Conservation (phyloP, 2,797 vertebrate species). For the Merluccius polli region DNA sequence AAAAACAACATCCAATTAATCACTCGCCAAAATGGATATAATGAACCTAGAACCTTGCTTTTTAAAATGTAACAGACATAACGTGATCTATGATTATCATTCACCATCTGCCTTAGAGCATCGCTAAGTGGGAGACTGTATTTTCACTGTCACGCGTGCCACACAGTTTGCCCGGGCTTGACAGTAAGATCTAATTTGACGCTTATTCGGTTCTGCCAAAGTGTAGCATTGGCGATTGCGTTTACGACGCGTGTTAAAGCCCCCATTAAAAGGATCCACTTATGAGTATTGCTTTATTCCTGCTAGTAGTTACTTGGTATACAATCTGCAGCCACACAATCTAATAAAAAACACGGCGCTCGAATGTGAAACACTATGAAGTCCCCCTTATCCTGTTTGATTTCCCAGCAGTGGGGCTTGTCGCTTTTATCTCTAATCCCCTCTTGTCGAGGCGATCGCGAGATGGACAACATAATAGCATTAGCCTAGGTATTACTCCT, state of each 20-base stretch:
- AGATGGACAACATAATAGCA: conserved; percentile 58
- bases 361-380: neutral
- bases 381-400: neutral
- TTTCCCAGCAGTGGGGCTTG: conserved; percentile 52
- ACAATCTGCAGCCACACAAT: too few species aligned
- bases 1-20: conserved; percentile 60
- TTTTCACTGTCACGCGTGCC: conserved; percentile 59
- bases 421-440: conserved; percentile 65
- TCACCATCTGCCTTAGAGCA: conserved; percentile 53
- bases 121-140: conserved; percentile 54
- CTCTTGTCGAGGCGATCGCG: conserved; percentile 52
- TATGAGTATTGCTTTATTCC: conserved; percentile 43
- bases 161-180: conserved; percentile 46
- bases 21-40: conserved; percentile 65
- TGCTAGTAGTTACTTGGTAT: too few species aligned
- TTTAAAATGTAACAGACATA: conserved; percentile 58
- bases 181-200: conserved; percentile 63
- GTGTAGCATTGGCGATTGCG: conserved; percentile 51
- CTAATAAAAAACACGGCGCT: neutral
- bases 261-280: conserved; percentile 23
- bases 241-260: conserved; percentile 37
- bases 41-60: conserved; percentile 62
- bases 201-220: conserved; percentile 62
- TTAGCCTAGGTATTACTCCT: conserved; percentile 59
- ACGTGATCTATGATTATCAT: conserved; percentile 65